Percentiles rank a stretch among this genome's conserved stretches.
Evolutionary conservation across 1,140 invertebrate species (phyloP).

Genomic region (Drepana arcuata): DNA sequence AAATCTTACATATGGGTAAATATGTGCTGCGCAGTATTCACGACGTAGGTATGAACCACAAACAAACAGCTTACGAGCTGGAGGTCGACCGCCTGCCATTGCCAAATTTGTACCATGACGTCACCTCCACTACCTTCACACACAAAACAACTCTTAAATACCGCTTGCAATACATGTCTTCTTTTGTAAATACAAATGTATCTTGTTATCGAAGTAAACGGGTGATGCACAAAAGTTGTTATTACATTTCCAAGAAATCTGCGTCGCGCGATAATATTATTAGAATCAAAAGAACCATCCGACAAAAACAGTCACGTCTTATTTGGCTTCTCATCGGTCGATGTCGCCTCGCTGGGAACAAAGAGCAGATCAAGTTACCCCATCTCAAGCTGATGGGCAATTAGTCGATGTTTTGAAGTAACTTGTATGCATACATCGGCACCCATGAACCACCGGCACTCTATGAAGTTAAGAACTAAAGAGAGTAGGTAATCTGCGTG

Average conservation of each 20-base stretch:
- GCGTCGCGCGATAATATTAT: too few relatives aligned
- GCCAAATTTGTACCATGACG: slow-evolving; percentile 60
- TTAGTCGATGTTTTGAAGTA: slow-evolving; percentile 8
- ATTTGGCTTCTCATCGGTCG: slow-evolving; percentile 16
- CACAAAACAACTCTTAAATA: neutral
- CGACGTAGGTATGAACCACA: too few relatives aligned
- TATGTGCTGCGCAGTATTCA: slow-evolving; percentile 45
- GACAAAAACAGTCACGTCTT: slow-evolving; percentile 33
- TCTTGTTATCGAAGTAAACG: neutral
- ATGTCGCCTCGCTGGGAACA: slow-evolving; percentile 24
- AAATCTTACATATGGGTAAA: slow-evolving; percentile 3
- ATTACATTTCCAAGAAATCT: too few relatives aligned
- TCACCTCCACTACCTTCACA: slow-evolving; percentile 17
- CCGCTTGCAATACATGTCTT: neutral
- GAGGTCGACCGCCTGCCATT: slow-evolving; percentile 58
- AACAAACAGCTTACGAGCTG: too few relatives aligned
- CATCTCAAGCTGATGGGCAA: slow-evolving; percentile 1
- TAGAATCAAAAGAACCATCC: slow-evolving; percentile 5
- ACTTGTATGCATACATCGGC: too few relatives aligned
- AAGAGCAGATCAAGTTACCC: slow-evolving; percentile 19
- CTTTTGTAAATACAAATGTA: neutral
- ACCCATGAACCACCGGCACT: too few relatives aligned
- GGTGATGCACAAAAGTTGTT: neutral
- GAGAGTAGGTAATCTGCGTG: too few relatives aligned
- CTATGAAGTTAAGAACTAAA: too few relatives aligned